Base-by-base conservation (phyloP, 2,113 vertebrate genomes). In the Terrapene triunguis region DNA sequence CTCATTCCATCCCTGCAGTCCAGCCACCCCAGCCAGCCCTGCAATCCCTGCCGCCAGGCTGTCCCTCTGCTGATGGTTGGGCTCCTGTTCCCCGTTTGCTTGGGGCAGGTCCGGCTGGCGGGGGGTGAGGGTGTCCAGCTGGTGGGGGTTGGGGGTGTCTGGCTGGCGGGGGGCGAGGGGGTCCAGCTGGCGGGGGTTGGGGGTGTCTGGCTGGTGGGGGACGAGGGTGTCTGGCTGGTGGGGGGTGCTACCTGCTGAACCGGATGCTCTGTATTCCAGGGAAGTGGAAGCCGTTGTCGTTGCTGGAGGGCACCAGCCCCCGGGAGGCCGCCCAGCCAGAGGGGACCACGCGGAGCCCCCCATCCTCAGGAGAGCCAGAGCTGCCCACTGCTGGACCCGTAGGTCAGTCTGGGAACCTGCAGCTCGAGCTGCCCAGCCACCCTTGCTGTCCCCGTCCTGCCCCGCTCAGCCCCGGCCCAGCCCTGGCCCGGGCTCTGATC, bases 21-120 rank as follows among this genome's bases (percentile, higher is more conserved):
- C 51, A 51, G 96, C 96, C 90, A 96, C 96, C 38, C 50, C 50
- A 51, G 96, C 96, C 89, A 96, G 97, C 38, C 59, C 62, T 1
- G 3, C 65, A 59, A 38, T 38, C 24, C 13, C 35, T 44, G 50
- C 16, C 4, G 27, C 55, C 50, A 10, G 76, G 29, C 2, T 47
- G 55, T 1, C 29, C 32, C 32, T 51, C 80, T 9, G 11, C 17
- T 17, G 38, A 17, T 19, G 44, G 59, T 51, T 24, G 11, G 62
- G 25, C 22, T 44, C 35, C 25, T 51, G 51, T 51, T 51, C 17
- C 51, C 16, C 51, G 5, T 51, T 16, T 51, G 51, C 16, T 16
- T 51, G 32, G 32, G 62, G 62, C 8, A 29, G 32, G 32, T 29
- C 62, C 5, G 76, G 12, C 25, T 13, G 21, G 38, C 1, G 42